Conservation (phyloP, 2,797 vertebrate species). For the Labroides dimidiatus region DNA sequence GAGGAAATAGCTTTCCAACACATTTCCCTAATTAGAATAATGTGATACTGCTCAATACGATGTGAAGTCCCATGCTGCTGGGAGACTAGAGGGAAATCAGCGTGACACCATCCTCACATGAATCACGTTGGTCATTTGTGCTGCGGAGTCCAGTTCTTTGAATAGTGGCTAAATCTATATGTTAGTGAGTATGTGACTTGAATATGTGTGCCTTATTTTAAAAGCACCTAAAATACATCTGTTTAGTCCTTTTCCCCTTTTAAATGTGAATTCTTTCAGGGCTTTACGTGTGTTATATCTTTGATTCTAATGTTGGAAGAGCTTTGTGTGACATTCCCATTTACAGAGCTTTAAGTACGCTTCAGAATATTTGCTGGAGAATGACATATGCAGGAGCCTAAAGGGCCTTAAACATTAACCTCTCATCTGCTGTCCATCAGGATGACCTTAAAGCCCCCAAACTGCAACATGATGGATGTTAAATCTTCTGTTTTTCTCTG, state of each 20-base stretch:
- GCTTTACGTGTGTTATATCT: not conserved
- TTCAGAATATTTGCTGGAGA: constrained; percentile 7
- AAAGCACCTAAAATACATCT: not conserved
- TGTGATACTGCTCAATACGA: constrained; percentile 72
- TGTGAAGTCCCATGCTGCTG: constrained; percentile 78
- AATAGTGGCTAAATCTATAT: constrained; percentile 33
- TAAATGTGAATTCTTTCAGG: not conserved
- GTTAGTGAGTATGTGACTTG: constrained; percentile 13
- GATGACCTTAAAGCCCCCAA: constrained; percentile 26
- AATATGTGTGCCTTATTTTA: constrained; percentile 1
- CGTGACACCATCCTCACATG: constrained; percentile 65
- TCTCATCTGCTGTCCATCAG: constrained; percentile 33
- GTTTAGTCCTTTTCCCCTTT: not conserved
- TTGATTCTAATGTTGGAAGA: not conserved
- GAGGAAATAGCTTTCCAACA: constrained; percentile 81
- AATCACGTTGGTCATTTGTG: constrained; percentile 62
- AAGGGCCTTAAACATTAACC: constrained; percentile 34
- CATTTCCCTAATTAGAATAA: constrained; percentile 82
- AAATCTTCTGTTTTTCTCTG: constrained; percentile 42
- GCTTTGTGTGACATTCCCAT: not conserved
- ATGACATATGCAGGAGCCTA: constrained; percentile 28
- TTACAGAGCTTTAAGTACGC: not conserved
- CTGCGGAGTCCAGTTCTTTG: constrained; percentile 21
- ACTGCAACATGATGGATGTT: constrained; percentile 30
- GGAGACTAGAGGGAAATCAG: constrained; percentile 70